Evolutionary conservation across 2,797 vertebrate species (phyloP), one percentile per base, ranked within the genome.

Genomic region (Amazona finschi): DNA sequence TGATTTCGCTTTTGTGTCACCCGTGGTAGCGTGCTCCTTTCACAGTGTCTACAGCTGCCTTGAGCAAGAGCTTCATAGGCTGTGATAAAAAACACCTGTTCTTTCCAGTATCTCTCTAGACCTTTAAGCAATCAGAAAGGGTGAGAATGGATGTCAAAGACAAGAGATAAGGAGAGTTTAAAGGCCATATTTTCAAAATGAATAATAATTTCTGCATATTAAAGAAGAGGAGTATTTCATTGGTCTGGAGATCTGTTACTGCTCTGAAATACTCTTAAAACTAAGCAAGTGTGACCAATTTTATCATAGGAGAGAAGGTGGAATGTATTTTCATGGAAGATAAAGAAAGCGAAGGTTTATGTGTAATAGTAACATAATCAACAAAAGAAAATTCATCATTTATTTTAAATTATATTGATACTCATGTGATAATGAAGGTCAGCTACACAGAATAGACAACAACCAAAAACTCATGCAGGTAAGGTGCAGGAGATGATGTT

Each of bases 391-490:
- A 31, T 12, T 31, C 1, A 31, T 13, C 10, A 41, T 36, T 5
- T 28, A n/a, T 60, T 50, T 53, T 41, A 39, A 73, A 73, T 77
- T 21, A 8, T 36, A 28, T 27, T 33, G 18, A 36, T n/a, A 61
- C 38, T 21, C 12, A 18, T 33, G 22, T 9, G 19, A n/a, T 38
- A 65, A 66, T 25, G 2, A 39, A 44, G 6, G 38, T 7, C 12
- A 80, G 25, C 16, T 27, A 31, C n/a, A 15, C 9, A 22, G 9
- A 57, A 38, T 3, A 41, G 31, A 57, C 6, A 49, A 15, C 15
- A 16, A 77, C 28, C 55, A 49, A 50, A 65, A 39, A 9, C 4
- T 14, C 22, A 24, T 0, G 0, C 6, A 16, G 61, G 4, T 17
- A 38, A 25, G 9, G 2, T 33, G 25, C 12, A 71, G 25, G 30